Base-by-base conservation (phyloP, 2,888 invertebrate genomes). In the Ormia ochracea region DNA sequence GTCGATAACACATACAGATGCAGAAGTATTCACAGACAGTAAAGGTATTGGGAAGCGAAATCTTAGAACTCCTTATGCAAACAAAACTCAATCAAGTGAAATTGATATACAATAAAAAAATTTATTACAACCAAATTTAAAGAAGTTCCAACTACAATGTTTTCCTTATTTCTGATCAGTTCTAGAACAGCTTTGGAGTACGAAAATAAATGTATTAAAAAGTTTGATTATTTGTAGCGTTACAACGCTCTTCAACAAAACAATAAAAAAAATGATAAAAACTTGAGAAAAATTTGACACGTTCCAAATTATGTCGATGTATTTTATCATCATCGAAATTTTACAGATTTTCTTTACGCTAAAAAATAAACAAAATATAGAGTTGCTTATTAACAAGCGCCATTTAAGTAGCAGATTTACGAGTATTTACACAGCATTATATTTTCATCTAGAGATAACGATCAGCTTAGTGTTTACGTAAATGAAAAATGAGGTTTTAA, bases 1-100 rank as follows among this genome's bases (percentile, higher is more conserved):
- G 78, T 78, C 68, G 68, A 81, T 79, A 70, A 73, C 82, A 61
- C 52, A 72, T 54, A 4, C 19, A 23, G 54, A n/a, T 26, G 59
- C 14, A 17, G 17, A 6, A 41, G 1, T 28, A 59, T 17, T 50
- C 3, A 14, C 36, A 50, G 21, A 45, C 0, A 65, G 45, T 36
- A 23, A 9, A 12, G 4, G 9, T 38, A 17, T 12, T 54, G 10
- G 12, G 1, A 38, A 65, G 43, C 43, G 54, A 12, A 73, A 63
- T n/a, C 45, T 33, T 45, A 26, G 6, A 26, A 10, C 56, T 48
- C 4, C n/a, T 26, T 48, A 19, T 6, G n/a, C 3, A 5, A 59
- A 38, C n/a, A 21, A 50, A 58, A 43, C 17, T 21, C 26, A 45
- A 36, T 21, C 10, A 36, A 63, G 17, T 28, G 33, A 41, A 63